A percentile compares a stretch with the other conserved stretches of the same genome.
Conservation (phyloP, 2,797 vertebrate species). For the Arrhamphus sclerolepis region DNA sequence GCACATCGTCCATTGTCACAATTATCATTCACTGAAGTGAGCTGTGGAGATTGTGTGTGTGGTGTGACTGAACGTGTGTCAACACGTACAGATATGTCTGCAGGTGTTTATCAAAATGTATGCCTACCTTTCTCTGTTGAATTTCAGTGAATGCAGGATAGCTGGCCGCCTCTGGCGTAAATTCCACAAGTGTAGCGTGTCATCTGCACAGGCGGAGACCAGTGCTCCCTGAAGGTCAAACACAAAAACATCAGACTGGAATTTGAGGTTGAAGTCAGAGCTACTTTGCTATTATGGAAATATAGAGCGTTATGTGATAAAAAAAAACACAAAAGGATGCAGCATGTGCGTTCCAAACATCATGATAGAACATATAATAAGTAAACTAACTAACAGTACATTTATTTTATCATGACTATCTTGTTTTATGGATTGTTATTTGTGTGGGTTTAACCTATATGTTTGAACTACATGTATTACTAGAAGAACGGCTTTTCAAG, state of each 20-base stretch:
- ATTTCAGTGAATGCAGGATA: slow-evolving; percentile 97
- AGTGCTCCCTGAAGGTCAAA: slow-evolving; percentile 87
- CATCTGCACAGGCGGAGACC: slow-evolving; percentile 94
- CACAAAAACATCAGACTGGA: neutral
- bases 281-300: too few species aligned
- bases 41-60: neutral
- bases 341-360: too few species aligned
- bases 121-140: slow-evolving; percentile 95
- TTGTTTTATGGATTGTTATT: too few species aligned
- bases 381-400: too few species aligned
- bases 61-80: neutral
- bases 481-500: neutral
- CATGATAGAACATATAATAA: too few species aligned
- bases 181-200: slow-evolving; percentile 98
- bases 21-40: neutral
- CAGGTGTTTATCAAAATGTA: neutral
- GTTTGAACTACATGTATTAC: neutral
- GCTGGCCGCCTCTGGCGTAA: slow-evolving; percentile 95
- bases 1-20: neutral
- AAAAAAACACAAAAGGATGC: too few species aligned
- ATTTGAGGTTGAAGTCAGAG: too few species aligned
- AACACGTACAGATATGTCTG: neutral
- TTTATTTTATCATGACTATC: too few species aligned
- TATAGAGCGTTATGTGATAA: too few species aligned
- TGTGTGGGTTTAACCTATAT: too few species aligned